Percentiles rank a stretch among this genome's conserved stretches.
These are phyloP conservation scores for Rhysida immarginata DNA, from an alignment of 1,140 invertebrate species.

Conservation along the genomic window DNA sequence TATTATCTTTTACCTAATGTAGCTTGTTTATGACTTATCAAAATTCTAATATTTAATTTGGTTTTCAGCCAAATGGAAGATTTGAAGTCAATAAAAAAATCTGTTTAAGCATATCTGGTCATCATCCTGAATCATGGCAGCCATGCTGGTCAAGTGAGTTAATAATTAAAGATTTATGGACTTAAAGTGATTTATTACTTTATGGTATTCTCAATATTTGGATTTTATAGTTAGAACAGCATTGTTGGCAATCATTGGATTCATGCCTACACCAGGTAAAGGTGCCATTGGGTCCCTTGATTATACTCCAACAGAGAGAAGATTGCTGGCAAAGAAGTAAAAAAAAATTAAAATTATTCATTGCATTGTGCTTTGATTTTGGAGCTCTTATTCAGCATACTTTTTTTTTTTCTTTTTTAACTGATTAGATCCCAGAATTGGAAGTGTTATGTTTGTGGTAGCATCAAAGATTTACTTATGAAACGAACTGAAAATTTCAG, in stretches of 20 bases:
- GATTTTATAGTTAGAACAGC: conserved; percentile 57
- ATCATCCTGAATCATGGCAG: conserved; percentile 94
- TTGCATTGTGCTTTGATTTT: conserved; percentile 2
- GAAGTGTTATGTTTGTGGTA: conserved; percentile 43
- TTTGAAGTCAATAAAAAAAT: conserved; percentile 93
- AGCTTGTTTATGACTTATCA: too few relatives aligned
- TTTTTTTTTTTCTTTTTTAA: not conserved
- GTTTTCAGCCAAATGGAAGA: conserved; percentile 70
- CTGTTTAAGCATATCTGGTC: conserved; percentile 89
- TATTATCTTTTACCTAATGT: too few relatives aligned
- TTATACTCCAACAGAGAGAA: conserved; percentile 66
- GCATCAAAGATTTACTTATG: not conserved
- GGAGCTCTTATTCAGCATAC: not conserved
- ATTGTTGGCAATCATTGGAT: conserved; percentile 77
- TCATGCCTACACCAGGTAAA: conserved; percentile 77
- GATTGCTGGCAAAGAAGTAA: conserved; percentile 60
- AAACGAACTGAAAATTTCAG: not conserved
- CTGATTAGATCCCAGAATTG: conserved; percentile 34
- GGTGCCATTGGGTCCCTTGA: conserved; percentile 83
- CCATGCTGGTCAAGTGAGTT: conserved; percentile 70
- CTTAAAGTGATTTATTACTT: not conserved
- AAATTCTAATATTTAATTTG: conserved; percentile 18
- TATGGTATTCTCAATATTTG: not conserved
- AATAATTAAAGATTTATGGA: not conserved
- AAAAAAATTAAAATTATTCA: not conserved